These are phyloP conservation scores for Petrolisthes manimaculis DNA, from an alignment of 2,888 invertebrate species.

Conservation along the genomic window DNA sequence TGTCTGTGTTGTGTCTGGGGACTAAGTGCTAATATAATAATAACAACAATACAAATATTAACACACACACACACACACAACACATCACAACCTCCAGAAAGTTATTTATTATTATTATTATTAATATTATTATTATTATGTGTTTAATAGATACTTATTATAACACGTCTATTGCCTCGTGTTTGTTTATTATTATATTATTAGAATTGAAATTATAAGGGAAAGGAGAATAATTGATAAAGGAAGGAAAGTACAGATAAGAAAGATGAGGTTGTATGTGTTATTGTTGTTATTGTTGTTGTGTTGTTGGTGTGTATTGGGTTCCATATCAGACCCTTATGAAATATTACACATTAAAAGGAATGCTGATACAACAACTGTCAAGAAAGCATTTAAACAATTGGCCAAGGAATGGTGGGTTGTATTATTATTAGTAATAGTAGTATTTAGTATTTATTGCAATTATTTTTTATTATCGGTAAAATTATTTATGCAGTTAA, in stretches of 20 bases:
- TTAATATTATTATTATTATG: neutral
- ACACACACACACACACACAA: no score
- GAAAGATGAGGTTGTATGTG: neutral
- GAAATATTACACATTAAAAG: slow-evolving; percentile 83
- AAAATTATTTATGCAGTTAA: neutral
- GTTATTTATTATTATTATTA: slow-evolving; percentile 13
- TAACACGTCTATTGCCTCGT: no score
- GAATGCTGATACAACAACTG: slow-evolving; percentile 83
- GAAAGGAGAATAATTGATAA: neutral
- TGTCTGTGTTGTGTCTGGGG: no score
- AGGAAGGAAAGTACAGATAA: slow-evolving; percentile 14
- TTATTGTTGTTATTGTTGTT: neutral
- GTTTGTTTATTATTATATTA: no score
- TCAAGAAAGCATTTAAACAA: slow-evolving; percentile 89
- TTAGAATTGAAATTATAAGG: no score
- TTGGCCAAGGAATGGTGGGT: slow-evolving; percentile 89
- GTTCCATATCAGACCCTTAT: slow-evolving; percentile 78
- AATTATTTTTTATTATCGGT: slow-evolving; percentile 9
- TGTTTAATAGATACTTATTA: neutral
- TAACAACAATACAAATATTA: no score
- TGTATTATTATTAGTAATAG: neutral
- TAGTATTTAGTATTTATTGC: neutral
- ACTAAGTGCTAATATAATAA: no score
- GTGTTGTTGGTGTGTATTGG: slow-evolving; percentile 6
- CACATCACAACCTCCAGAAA: no score